Base-by-base conservation (phyloP, 1,140 invertebrate species). In the Oryctes rhinoceros region DNA sequence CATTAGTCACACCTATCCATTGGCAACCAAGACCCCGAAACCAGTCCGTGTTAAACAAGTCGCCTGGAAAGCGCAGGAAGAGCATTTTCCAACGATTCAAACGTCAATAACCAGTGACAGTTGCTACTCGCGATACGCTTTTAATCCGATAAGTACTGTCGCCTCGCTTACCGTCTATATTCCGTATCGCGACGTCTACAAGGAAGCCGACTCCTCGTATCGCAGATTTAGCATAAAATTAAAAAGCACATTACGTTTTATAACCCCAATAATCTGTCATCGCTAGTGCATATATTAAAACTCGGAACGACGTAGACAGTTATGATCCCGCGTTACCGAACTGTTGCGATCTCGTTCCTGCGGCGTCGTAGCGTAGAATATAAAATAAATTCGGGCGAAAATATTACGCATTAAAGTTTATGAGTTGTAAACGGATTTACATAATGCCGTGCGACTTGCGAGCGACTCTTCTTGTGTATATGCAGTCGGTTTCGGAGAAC, bases 331-430 rank as follows among this genome's bases (percentile, higher is more conserved):
- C 35, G 0, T 30, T 7, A 15, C 20, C 65, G 24, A 20, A 10
- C 39, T 44, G 39, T 44, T 44, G 39, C 39, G 39, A 44, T 44
- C 39, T 10, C 39, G 39, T 44, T 71, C 30, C 24, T 30, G 24
- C 24, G 20, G 35, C 65, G 18, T 24, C 24, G 65, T 59, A 18
- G 18, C 53, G 53, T 59, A n/a, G 53, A 59, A 59, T 59, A 59
- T 59, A 18, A 59, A 71, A 30, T 67, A 67, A 67, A 71, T 71
- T 71, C 35, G 35, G 35, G 65, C 24, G 9, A 71, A 71, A 71
- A 71, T 71, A 71, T 71, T 71, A 71, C 65, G 24, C 65, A 71
- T 71, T 71, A 71, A 71, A 71, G 9, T 71, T 71, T 71, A 71
- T 71, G 65, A 71, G 18, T 71, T 71, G 65, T 71, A 37, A 71